Conservation (phyloP, 2,888 invertebrate genomes). For the Drosophila anomelani region DNA sequence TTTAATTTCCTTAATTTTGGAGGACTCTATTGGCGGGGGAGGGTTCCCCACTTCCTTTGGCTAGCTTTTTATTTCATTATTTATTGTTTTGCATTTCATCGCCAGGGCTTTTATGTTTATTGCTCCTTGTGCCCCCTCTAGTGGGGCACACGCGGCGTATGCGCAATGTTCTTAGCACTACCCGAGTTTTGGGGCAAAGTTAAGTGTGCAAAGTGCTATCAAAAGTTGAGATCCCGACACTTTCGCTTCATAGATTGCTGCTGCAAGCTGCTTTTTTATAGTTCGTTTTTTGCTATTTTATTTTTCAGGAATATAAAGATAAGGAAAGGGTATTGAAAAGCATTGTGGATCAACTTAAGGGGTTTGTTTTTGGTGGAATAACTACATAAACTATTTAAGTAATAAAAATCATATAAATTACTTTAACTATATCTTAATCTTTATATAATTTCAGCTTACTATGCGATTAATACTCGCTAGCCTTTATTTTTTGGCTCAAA, state of each 20-base stretch:
- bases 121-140: conserved; percentile 35
- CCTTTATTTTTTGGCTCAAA: neutral
- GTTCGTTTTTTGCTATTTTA: neutral
- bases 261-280: conserved; percentile 10
- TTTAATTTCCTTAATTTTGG: conserved; percentile 63
- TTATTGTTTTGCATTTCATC: conserved; percentile 71
- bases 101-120: conserved; percentile 66
- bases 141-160: conserved; percentile 38
- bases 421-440: neutral
- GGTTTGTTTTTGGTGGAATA: neutral
- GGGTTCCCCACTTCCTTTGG: neutral
- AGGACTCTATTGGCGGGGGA: conserved; percentile 45
- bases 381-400: neutral
- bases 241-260: conserved; percentile 16
- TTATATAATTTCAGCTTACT: neutral
- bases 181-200: conserved; percentile 18
- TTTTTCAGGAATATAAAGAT: conserved; percentile 4
- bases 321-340: neutral
- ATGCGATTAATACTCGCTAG: neutral
- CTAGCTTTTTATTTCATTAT: conserved; percentile 58
- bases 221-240: conserved; percentile 45
- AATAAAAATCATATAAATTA: neutral
- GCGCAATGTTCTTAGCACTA: conserved; percentile 32
- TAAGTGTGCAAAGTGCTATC: conserved; percentile 58
- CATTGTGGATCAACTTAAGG: neutral